A percentile compares a stretch with the other conserved stretches of the same genome.
Evolutionary conservation across 2,113 vertebrate species (phyloP).

Genomic region (Nannobrachium achirus): DNA sequence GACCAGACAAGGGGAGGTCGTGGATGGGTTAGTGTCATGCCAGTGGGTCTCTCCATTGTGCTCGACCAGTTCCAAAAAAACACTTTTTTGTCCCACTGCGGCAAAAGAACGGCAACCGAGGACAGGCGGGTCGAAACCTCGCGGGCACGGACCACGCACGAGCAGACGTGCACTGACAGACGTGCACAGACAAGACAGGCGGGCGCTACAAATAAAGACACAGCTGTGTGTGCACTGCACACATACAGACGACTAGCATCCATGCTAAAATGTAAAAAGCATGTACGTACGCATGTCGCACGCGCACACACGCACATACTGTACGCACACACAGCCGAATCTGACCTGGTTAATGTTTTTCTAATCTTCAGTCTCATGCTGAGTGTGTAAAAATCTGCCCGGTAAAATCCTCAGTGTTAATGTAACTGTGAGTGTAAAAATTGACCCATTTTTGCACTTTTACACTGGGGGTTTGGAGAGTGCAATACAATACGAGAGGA

Average conservation of each 20-base stretch:
- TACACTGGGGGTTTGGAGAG: background rate
- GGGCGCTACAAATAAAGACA: too few relatives aligned
- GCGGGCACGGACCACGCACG: background rate
- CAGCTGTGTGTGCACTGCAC: background rate
- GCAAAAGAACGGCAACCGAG: too few relatives aligned
- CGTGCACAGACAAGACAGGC: background rate
- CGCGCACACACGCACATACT: constrained; percentile 6
- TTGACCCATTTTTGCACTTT: too few relatives aligned
- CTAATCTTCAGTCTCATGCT: background rate
- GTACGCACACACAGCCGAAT: background rate
- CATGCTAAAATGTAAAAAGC: too few relatives aligned
- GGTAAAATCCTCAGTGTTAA: too few relatives aligned
- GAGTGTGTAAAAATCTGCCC: background rate
- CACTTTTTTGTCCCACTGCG: background rate
- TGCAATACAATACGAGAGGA: background rate
- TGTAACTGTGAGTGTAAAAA: too few relatives aligned
- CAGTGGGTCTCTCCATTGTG: background rate
- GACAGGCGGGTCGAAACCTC: too few relatives aligned
- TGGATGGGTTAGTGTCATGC: background rate
- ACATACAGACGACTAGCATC: background rate
- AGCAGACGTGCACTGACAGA: background rate
- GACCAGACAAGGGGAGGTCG: background rate
- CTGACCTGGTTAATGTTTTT: background rate
- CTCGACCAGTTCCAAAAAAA: constrained; percentile 2
- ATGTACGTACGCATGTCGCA: background rate